Percentiles rank a stretch among this genome's conserved stretches.
Evolutionary conservation across 2,888 invertebrate genomes (phyloP).

Genomic region (Mythimna pallens): DNA sequence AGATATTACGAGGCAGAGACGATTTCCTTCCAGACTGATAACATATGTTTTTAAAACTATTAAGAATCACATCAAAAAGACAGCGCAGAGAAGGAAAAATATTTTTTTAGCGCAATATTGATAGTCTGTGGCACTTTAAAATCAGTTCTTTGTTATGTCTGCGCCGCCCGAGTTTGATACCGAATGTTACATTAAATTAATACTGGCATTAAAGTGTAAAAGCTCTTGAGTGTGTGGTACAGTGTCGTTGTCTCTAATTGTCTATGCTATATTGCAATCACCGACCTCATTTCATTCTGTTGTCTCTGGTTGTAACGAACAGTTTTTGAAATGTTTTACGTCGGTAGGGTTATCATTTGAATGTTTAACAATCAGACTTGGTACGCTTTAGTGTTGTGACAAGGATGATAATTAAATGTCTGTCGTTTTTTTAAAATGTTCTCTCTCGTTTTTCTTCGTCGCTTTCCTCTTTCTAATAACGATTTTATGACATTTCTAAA

Average conservation of each 20-base stretch:
- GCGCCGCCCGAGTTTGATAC: constrained; percentile 69
- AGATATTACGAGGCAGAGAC: constrained; percentile 51
- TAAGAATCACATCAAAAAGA: constrained; percentile 55
- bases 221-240: constrained; percentile 87
- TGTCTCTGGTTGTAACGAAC: constrained; percentile 43
- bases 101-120: constrained; percentile 76
- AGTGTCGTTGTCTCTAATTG: constrained; percentile 89
- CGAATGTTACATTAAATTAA: constrained; percentile 63
- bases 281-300: constrained; percentile 51
- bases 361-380: not conserved
- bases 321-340: constrained; percentile 34
- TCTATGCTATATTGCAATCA: constrained; percentile 70
- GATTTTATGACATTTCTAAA: constrained; percentile 5
- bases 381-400: constrained; percentile 3
- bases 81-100: constrained; percentile 73
- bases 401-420: constrained; percentile 9
- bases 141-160: constrained; percentile 82
- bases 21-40: constrained; percentile 64
- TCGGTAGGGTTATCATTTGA: constrained; percentile 51
- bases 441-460: constrained; percentile 12
- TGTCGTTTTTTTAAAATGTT: constrained; percentile 12
- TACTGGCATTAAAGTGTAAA: constrained; percentile 78
- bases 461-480: constrained; percentile 23
- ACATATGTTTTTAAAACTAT: constrained; percentile 68
- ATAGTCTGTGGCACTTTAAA: constrained; percentile 81